A percentile compares a stretch with the other conserved stretches of the same genome.
phyloP scores from a whole-genome alignment of 1,140 invertebrate species.

The Belonocnema kinseyi region DNA sequence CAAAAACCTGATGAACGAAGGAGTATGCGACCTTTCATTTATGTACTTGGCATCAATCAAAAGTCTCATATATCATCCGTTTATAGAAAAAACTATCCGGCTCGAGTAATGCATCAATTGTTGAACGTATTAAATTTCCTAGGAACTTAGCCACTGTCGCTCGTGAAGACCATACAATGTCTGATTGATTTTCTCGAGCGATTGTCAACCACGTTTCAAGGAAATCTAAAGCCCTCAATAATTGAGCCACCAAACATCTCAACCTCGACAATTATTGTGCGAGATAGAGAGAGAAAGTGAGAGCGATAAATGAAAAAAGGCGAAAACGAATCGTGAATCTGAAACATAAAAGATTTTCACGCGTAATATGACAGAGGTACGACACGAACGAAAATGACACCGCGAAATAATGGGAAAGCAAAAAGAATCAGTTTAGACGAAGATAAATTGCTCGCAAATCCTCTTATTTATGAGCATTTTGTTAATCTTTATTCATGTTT shows the following conservation, averaged over 20 bases:
- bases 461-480: constrained; percentile 73
- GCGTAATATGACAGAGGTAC: constrained; percentile 47
- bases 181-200: not conserved
- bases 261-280: not conserved
- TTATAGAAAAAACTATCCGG: constrained; percentile 1
- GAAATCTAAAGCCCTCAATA: not conserved
- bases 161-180: not conserved
- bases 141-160: not conserved
- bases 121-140: constrained; percentile 8
- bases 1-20: constrained; percentile 37
- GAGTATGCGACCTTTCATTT: constrained; percentile 19
- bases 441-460: constrained; percentile 68
- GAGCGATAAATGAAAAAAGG: constrained; percentile 32
- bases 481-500: constrained; percentile 72
- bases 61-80: not conserved
- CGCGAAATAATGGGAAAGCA: constrained; percentile 44
- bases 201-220: not conserved
- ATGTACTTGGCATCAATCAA: not conserved
- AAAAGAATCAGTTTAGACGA: constrained; percentile 56
- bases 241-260: not conserved
- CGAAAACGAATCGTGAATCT: constrained; percentile 45
- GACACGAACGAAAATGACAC: constrained; percentile 47
- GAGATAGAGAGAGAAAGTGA: constrained; percentile 1
- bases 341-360: constrained; percentile 48
- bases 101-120: not conserved